These are phyloP conservation scores for Heliconius charithonia DNA, from an alignment of 2,888 invertebrate species.

Conservation along the genomic window DNA sequence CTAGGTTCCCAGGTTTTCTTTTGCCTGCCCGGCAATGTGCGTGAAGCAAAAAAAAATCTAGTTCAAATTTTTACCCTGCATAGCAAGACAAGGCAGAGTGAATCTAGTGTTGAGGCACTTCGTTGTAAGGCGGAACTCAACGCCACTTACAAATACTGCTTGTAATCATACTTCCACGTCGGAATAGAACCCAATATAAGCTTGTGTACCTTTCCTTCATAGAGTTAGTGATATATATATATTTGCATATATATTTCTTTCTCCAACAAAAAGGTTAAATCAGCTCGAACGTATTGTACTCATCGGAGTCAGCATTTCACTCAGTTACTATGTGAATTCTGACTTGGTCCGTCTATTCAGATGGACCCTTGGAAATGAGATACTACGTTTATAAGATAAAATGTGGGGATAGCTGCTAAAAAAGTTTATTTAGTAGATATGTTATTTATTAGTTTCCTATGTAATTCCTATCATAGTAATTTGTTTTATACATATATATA, in stretches of 20 bases:
- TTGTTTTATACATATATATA: too few species aligned
- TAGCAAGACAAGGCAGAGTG: too few species aligned
- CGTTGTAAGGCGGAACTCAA: background rate
- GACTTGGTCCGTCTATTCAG: background rate
- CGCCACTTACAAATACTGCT: background rate
- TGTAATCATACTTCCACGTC: background rate
- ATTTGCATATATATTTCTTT: background rate
- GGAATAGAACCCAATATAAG: background rate
- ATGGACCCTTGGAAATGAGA: background rate
- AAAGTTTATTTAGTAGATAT: background rate
- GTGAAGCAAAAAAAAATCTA: too few species aligned
- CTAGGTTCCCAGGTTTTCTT: too few species aligned
- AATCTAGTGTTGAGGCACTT: too few species aligned
- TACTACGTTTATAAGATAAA: slow-evolving; percentile 1
- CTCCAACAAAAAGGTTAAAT: background rate
- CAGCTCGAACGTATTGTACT: slow-evolving; percentile 8
- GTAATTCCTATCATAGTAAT: too few species aligned
- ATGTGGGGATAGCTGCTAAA: background rate
- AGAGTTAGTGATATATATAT: background rate
- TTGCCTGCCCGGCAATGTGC: too few species aligned
- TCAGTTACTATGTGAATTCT: background rate
- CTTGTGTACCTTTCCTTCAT: background rate
- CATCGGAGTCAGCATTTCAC: background rate
- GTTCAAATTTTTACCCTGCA: too few species aligned
- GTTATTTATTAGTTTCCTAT: background rate